A percentile compares a stretch with the other conserved stretches of the same genome.
phyloP scores from a whole-genome alignment of 2,113 vertebrate genomes.

The Edolisoma coerulescens region DNA sequence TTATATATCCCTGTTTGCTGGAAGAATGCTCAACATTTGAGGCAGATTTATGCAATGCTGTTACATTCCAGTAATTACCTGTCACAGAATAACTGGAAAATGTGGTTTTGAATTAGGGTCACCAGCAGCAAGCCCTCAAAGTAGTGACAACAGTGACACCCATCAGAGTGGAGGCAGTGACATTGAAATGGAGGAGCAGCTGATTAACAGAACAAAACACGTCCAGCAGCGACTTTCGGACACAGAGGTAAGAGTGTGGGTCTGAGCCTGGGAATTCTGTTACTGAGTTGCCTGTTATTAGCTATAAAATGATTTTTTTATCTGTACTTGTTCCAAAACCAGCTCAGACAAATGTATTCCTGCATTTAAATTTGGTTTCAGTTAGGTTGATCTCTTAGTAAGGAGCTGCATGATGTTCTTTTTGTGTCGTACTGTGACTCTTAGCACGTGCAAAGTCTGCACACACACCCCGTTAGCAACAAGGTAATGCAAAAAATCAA shows the following conservation, averaged over 20 bases:
- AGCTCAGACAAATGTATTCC: neutral
- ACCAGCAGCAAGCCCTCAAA: slow-evolving; percentile 94
- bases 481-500: neutral
- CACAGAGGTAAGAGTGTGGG: slow-evolving; percentile 83
- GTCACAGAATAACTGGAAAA: slow-evolving; percentile 12
- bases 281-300: neutral
- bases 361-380: neutral
- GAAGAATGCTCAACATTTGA: neutral
- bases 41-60: neutral
- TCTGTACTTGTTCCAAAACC: neutral
- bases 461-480: rapidly evolving
- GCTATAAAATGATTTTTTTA: neutral
- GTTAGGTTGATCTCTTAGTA: neutral
- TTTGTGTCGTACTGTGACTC: neutral
- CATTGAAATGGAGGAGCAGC: slow-evolving; percentile 97
- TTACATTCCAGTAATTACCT: neutral
- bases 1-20: neutral
- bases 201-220: slow-evolving; percentile 89
- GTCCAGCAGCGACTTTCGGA: slow-evolving; percentile 93
- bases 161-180: slow-evolving; percentile 97
- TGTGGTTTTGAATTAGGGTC: slow-evolving; percentile 81
- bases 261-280: neutral
- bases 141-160: slow-evolving; percentile 98
- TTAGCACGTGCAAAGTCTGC: neutral
- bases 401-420: neutral